Evolutionary conservation across 2,888 invertebrate species (phyloP).

Genomic region (Phortica okadai): DNA sequence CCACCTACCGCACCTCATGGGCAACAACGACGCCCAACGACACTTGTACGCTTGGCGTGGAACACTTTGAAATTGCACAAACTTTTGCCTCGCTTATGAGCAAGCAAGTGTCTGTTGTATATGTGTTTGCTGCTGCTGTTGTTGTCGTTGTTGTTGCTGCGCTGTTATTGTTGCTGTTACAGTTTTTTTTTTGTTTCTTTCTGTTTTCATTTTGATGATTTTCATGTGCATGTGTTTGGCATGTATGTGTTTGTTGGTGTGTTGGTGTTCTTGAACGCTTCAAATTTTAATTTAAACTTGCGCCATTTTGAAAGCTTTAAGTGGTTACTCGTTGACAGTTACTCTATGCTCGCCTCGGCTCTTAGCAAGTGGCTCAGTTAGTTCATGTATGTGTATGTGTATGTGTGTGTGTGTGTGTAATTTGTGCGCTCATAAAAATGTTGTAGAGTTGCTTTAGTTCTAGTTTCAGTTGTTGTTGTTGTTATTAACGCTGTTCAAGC

Average conservation of each 20-base stretch:
- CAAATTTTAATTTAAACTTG: constrained; percentile 73
- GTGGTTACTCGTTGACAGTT: constrained; percentile 73
- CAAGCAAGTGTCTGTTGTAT: constrained; percentile 18
- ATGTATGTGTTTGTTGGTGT: constrained; percentile 49
- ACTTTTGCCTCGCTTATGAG: constrained; percentile 55
- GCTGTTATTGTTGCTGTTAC: constrained; percentile 24
- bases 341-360: constrained; percentile 48
- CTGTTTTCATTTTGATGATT: constrained; percentile 1
- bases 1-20: constrained; percentile 8
- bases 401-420: background rate
- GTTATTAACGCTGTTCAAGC: background rate
- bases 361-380: constrained; percentile 21
- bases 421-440: background rate
- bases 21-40: background rate
- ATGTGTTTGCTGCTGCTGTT: constrained; percentile 44
- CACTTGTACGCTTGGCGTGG: background rate
- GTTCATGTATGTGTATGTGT: background rate
- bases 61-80: constrained; percentile 61
- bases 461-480: background rate
- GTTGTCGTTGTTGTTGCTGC: constrained; percentile 42
- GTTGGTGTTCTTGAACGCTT: constrained; percentile 50
- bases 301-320: constrained; percentile 71
- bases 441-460: background rate
- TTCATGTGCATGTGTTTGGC: constrained; percentile 18
- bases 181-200: constrained; percentile 38